Evolutionary conservation across 2,888 invertebrate species (phyloP).

Genomic region (Ypsolopha scabrella): DNA sequence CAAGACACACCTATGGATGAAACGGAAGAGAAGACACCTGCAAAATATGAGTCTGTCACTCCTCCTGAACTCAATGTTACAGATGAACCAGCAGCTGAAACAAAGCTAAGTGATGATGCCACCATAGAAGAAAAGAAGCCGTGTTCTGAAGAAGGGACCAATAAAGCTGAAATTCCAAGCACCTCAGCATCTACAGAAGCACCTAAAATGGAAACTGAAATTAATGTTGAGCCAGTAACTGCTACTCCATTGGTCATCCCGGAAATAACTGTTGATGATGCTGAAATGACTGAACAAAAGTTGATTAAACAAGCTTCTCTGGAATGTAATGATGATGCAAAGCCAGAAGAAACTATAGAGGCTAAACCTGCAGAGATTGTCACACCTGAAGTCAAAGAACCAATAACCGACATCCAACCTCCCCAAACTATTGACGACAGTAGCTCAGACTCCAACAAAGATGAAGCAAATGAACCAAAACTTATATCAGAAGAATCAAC

Average conservation of each 20-base stretch:
- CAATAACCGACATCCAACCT: constrained; percentile 20
- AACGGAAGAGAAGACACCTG: constrained; percentile 29
- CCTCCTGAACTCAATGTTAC: constrained; percentile 37
- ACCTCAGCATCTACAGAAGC: constrained; percentile 3
- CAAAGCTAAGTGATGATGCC: constrained; percentile 22
- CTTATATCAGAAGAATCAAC: constrained; percentile 44
- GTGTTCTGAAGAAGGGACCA: constrained; percentile 14
- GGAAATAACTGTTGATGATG: constrained; percentile 56
- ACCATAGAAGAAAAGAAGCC: constrained; percentile 2
- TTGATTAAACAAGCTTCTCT: constrained; percentile 30
- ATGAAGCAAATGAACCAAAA: constrained; percentile 45
- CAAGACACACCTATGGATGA: constrained; percentile 39
- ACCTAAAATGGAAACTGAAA: constrained; percentile 1
- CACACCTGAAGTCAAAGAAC: constrained; percentile 13
- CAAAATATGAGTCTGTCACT: constrained; percentile 42
- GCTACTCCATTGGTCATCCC: constrained; percentile 33
- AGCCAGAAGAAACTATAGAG: constrained; percentile 11
- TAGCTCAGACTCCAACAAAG: constrained; percentile 42
- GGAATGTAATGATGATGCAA: constrained; percentile 12
- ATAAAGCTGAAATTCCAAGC: constrained; percentile 3
- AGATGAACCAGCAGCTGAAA: constrained; percentile 7
- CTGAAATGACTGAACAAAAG: constrained; percentile 53
- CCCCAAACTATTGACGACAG: constrained; percentile 35
- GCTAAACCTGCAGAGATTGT: constrained; percentile 17
- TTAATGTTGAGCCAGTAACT: constrained; percentile 9